These are phyloP conservation scores for Menidia menidia DNA, from an alignment of 2,797 vertebrate species.

Conservation along the genomic window DNA sequence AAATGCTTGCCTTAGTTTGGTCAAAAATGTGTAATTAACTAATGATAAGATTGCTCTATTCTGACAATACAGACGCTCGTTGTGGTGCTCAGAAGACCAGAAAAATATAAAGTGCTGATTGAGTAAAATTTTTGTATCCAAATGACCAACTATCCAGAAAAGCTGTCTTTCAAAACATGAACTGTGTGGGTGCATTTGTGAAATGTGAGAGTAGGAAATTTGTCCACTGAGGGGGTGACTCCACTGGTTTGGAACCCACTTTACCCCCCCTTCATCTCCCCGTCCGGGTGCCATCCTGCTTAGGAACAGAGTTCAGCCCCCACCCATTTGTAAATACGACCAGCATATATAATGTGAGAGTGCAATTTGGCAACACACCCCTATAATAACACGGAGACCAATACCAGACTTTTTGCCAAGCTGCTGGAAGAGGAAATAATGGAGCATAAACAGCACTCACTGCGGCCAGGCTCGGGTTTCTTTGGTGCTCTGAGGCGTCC, in stretches of 20 bases:
- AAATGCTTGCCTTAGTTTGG: constrained; percentile 6
- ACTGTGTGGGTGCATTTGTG: neutral
- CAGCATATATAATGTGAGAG: constrained; percentile 67
- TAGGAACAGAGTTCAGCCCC: constrained; percentile 22
- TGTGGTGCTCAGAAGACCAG: neutral
- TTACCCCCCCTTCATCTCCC: neutral
- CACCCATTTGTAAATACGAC: constrained; percentile 46
- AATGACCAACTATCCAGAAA: neutral
- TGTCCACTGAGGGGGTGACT: constrained; percentile 26
- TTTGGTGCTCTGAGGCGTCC: constrained; percentile 73
- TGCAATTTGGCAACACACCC: constrained; percentile 69
- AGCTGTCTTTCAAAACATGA: neutral
- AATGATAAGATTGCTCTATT: neutral
- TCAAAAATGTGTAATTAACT: too few species aligned
- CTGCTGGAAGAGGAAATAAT: constrained; percentile 79
- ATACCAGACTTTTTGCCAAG: constrained; percentile 71
- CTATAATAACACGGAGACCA: constrained; percentile 73
- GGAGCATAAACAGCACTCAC: constrained; percentile 83
- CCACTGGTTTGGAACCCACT: constrained; percentile 31
- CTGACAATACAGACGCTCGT: neutral
- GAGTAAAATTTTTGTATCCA: neutral
- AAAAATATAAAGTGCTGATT: neutral
- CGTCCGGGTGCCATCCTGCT: constrained; percentile 9
- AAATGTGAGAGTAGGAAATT: neutral
- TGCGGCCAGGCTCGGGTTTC: constrained; percentile 73